phyloP scores from a whole-genome alignment of 1,140 invertebrate genomes.

The Caerostris extrusa region DNA sequence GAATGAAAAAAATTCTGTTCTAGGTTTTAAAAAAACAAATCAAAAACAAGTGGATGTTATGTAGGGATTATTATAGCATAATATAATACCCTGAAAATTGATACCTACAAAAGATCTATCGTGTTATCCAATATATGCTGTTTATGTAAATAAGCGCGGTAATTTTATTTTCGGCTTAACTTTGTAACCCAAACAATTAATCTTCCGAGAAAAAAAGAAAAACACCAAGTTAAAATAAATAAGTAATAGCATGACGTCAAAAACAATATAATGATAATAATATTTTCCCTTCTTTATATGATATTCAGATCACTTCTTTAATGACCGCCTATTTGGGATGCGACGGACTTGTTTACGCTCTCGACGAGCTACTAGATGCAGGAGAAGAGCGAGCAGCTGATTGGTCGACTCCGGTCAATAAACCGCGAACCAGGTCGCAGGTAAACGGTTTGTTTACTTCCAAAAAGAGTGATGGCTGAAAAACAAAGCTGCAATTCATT shows the following conservation, averaged over 20 bases:
- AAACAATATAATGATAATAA: not conserved
- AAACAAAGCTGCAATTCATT: slow-evolving; percentile 31
- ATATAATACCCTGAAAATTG: too few relatives aligned
- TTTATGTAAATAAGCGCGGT: too few relatives aligned
- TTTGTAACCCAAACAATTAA: not conserved
- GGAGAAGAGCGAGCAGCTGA: not conserved
- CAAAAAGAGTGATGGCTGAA: slow-evolving; percentile 14
- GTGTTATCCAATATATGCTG: too few relatives aligned
- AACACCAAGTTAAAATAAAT: not conserved
- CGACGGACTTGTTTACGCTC: slow-evolving; percentile 32
- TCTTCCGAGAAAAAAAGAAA: not conserved
- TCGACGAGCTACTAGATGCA: not conserved
- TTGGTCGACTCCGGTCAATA: slow-evolving; percentile 44
- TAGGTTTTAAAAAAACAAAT: too few relatives aligned
- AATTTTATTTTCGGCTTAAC: not conserved
- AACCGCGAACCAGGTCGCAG: slow-evolving; percentile 48
- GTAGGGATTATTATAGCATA: too few relatives aligned
- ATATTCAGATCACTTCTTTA: slow-evolving; percentile 9
- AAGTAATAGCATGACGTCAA: not conserved
- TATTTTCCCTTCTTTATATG: not conserved
- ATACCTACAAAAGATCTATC: too few relatives aligned
- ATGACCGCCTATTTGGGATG: not conserved
- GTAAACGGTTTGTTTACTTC: slow-evolving; percentile 50
- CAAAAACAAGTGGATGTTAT: too few relatives aligned
- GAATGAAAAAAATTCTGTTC: too few relatives aligned